A percentile compares a stretch with the other conserved stretches of the same genome.
phyloP scores from a whole-genome alignment of 1,140 invertebrate genomes.

The Ctenoplectra terminalis region DNA sequence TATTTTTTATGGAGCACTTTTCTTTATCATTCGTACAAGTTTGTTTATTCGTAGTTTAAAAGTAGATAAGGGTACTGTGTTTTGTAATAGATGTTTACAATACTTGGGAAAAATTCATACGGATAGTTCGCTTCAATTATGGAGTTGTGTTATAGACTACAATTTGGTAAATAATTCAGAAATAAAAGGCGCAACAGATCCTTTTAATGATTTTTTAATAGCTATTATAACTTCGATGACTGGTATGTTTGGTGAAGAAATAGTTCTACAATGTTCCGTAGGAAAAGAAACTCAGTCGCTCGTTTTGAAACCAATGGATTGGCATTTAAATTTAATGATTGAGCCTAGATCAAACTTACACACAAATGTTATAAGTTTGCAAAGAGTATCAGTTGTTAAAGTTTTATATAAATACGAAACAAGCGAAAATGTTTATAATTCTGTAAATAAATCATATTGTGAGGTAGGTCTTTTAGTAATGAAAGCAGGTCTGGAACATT shows the following conservation, averaged over 20 bases:
- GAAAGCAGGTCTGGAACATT: constrained; percentile 74
- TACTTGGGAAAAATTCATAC: constrained; percentile 70
- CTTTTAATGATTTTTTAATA: constrained; percentile 76
- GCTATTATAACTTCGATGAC: constrained; percentile 70
- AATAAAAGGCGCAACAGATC: constrained; percentile 55
- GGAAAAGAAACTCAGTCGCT: constrained; percentile 72
- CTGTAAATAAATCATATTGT: constrained; percentile 70
- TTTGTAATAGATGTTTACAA: constrained; percentile 75
- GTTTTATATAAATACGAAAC: constrained; percentile 78
- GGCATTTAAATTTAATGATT: constrained; percentile 73
- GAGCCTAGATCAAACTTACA: constrained; percentile 58
- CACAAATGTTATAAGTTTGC: constrained; percentile 62
- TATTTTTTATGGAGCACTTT: constrained; percentile 77
- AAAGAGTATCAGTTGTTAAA: constrained; percentile 70
- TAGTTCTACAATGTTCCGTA: constrained; percentile 73
- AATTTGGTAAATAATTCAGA: constrained; percentile 38
- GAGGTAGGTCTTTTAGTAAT: constrained; percentile 72
- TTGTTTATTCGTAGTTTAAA: constrained; percentile 70
- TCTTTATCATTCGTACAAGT: constrained; percentile 69
- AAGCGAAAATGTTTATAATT: constrained; percentile 57
- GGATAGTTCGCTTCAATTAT: constrained; percentile 72
- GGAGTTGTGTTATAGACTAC: constrained; percentile 76
- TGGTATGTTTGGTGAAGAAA: constrained; percentile 68
- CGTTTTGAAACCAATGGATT: constrained; percentile 76
- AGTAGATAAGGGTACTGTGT: constrained; percentile 59